A percentile compares a stretch with the other conserved stretches of the same genome.
Conservation (phyloP, 2,888 invertebrate genomes). For the Mesodorylaimus sp. region DNA sequence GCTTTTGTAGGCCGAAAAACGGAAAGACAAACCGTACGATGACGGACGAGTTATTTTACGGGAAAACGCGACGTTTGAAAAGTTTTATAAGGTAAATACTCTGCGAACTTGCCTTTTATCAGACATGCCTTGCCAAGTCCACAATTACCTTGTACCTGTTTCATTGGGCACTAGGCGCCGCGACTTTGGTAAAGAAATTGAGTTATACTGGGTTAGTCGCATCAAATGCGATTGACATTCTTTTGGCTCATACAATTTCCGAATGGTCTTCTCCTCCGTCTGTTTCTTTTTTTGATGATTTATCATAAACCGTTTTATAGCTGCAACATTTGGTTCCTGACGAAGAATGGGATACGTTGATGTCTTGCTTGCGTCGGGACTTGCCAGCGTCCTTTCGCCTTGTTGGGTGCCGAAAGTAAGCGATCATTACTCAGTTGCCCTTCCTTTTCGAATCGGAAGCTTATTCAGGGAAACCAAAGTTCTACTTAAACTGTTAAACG, state of each 20-base stretch:
- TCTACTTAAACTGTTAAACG: slow-evolving; percentile 3
- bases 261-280: too few species aligned
- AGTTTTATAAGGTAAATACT: neutral
- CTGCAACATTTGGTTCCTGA: neutral
- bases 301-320: neutral
- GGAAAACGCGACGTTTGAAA: neutral
- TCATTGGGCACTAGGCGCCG: neutral
- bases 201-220: too few species aligned
- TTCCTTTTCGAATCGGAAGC: too few species aligned
- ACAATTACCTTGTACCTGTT: too few species aligned
- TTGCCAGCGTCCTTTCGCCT: slow-evolving; percentile 3
- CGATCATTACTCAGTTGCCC: too few species aligned
- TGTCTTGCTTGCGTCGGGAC: neutral
- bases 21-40: neutral
- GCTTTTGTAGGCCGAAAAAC: neutral
- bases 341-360: slow-evolving; percentile 1
- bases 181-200: neutral
- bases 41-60: neutral
- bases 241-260: too few species aligned
- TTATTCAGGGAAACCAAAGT: slow-evolving; percentile 1
- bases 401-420: neutral
- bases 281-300: too few species aligned
- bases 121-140: too few species aligned
- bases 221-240: too few species aligned
- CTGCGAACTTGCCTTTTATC: too few species aligned